Evolutionary conservation across 2,888 invertebrate species (phyloP), one percentile per base, ranked within the genome.

Genomic region (Polydrusus tereticollis): DNA sequence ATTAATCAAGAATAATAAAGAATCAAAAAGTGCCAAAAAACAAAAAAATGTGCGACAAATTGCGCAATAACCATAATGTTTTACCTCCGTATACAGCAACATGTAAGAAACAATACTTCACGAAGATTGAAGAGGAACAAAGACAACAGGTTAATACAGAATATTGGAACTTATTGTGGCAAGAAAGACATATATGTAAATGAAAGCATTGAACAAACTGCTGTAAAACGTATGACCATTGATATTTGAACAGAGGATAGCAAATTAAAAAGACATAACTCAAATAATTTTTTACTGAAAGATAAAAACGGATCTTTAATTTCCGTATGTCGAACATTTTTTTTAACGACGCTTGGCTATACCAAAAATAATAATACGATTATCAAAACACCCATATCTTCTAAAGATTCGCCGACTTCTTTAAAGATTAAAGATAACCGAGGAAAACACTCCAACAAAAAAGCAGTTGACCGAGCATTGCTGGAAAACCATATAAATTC

Each of bases 61-160:
- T 62, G 62, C 62, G 45, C 41, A 14, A 55, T 55, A 57, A 18
- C 16, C 66, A 66, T 52, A 2, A 2, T 20, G 5, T 52, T 14
- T 43, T 38, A 29, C 69, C 69, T 60, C 41, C 69, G 36, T 62
- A 60, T 69, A 60, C 60, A 69, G 60, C 47, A 21, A 60, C 33
- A 29, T 68, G 68, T 60, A 68, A 45, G 60, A 68, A 68, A 60
- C n/a, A 26, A 50, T 68, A 59, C 60, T 47, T 45, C 14, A 50
- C 10, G 21, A 50, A 69, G 20, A 60, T 62, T 50, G 52, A 50
- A 10, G 45, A 69, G 38, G 50, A 62, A 50, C 69, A 50, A 60
- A 60, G 60, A 60, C 60, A 69, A 50, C 47, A 69, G 33, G 33
- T 69, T n/a, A 69, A 69, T 50, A 45, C 14, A 60, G 69, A 69